Evolutionary conservation across 2,888 invertebrate genomes (phyloP).

Genomic region (Aphidius colemani): DNA sequence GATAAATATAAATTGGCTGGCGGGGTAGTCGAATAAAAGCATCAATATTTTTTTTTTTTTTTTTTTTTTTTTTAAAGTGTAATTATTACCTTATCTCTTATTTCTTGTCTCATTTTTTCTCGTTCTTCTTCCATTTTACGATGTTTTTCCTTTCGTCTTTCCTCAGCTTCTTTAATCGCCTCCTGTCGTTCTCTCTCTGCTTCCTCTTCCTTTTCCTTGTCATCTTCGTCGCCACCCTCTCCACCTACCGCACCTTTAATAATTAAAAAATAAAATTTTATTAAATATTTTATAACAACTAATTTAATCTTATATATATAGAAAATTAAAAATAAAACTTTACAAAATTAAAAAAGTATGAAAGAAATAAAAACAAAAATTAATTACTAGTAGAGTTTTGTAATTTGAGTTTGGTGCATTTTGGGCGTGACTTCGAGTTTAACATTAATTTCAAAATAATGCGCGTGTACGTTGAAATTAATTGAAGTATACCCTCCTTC

Average conservation of each 20-base stretch:
- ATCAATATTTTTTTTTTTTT: not conserved
- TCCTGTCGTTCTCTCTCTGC: conserved; percentile 97
- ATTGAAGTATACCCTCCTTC: conserved; percentile 10
- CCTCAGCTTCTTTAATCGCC: conserved; percentile 97
- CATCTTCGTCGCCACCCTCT: conserved; percentile 89
- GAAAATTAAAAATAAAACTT: not conserved
- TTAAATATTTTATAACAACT: not conserved
- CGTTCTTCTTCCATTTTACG: conserved; percentile 99
- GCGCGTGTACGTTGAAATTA: conserved; percentile 21
- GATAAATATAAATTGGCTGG: conserved; percentile 7
- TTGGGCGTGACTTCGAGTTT: conserved; percentile 1
- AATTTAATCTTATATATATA: not conserved
- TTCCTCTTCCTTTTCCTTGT: conserved; percentile 98
- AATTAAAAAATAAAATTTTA: conserved; percentile 30
- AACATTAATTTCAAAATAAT: conserved; percentile 16
- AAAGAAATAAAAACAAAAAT: too few species aligned
- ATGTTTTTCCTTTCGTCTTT: conserved; percentile 98
- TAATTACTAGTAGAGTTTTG: too few species aligned
- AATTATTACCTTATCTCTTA: conserved; percentile 89
- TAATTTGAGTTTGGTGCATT: too few species aligned
- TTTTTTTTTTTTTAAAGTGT: not conserved
- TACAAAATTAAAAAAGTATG: not conserved
- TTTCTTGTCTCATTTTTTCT: conserved; percentile 98
- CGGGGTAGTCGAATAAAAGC: not conserved
- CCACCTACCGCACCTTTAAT: conserved; percentile 83